phyloP scores from a whole-genome alignment of 2,888 invertebrate genomes.

The Mesochorus sp. region DNA sequence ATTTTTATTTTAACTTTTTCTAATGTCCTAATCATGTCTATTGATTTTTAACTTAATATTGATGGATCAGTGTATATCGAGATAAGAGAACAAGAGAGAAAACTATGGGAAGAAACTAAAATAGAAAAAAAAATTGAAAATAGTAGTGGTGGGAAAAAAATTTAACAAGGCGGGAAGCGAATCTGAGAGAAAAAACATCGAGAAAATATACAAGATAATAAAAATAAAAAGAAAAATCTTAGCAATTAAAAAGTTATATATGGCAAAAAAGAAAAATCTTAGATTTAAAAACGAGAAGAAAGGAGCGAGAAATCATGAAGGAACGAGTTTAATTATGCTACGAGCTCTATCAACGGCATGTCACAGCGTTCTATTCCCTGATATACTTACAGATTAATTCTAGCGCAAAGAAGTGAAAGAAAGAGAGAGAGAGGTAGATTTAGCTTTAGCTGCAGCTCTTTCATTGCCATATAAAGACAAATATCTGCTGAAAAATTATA shows the following conservation, averaged over 20 bases:
- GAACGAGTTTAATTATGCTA: conserved; percentile 48
- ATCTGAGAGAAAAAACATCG: no score
- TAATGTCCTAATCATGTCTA: neutral
- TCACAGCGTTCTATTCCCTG: conserved; percentile 30
- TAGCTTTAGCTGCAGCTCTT: conserved; percentile 54
- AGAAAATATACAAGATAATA: neutral
- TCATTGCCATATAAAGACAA: conserved; percentile 39
- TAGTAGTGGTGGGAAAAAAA: no score
- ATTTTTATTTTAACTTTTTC: neutral
- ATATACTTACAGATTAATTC: conserved; percentile 47
- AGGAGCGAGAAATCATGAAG: neutral
- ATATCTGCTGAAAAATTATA: conserved; percentile 46
- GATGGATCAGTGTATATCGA: no score
- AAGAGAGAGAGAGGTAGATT: conserved; percentile 23
- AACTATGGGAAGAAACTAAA: no score
- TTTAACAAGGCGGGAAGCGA: no score
- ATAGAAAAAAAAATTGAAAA: no score
- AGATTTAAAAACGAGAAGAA: neutral
- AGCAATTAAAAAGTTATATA: neutral
- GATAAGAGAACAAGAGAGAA: no score
- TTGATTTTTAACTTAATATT: neutral
- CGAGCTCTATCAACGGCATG: conserved; percentile 37
- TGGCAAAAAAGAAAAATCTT: neutral
- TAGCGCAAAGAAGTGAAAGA: conserved; percentile 20
- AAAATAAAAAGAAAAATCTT: neutral